These are phyloP conservation scores for Temnothorax unifasciatus DNA, from an alignment of 2,888 invertebrate species.

Conservation along the genomic window DNA sequence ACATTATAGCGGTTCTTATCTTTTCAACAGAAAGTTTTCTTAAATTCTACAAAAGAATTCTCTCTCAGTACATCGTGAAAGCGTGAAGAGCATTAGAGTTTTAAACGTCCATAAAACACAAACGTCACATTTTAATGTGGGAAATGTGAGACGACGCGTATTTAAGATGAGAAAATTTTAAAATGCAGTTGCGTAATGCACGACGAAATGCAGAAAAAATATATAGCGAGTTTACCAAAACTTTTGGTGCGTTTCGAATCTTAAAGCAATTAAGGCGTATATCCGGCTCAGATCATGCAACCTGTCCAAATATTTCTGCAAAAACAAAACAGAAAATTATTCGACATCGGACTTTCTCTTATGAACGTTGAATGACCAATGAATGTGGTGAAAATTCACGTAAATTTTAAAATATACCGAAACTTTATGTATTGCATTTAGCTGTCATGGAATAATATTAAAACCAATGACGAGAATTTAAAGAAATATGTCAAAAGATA, in stretches of 20 bases:
- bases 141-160: neutral
- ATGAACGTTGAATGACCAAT: neutral
- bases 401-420: neutral
- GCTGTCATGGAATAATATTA: neutral
- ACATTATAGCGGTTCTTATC: constrained; percentile 15
- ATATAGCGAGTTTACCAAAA: constrained; percentile 72
- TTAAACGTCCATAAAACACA: constrained; percentile 5
- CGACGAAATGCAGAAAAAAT: constrained; percentile 10
- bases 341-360: neutral
- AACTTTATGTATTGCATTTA: neutral
- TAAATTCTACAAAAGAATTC: constrained; percentile 30
- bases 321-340: constrained; percentile 66
- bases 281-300: constrained; percentile 82
- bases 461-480: constrained; percentile 42
- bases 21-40: constrained; percentile 39
- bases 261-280: constrained; percentile 80
- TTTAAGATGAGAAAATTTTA: constrained; percentile 16
- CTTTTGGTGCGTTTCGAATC: constrained; percentile 80
- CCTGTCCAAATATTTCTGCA: constrained; percentile 83
- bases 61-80: neutral
- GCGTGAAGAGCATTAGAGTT: neutral
- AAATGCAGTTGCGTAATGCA: neutral
- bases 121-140: neutral
- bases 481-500: neutral
- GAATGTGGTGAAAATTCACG: neutral